A percentile compares a stretch with the other conserved stretches of the same genome.
phyloP scores from a whole-genome alignment of 2,113 vertebrate genomes.

The Ancistrus triradiatus region DNA sequence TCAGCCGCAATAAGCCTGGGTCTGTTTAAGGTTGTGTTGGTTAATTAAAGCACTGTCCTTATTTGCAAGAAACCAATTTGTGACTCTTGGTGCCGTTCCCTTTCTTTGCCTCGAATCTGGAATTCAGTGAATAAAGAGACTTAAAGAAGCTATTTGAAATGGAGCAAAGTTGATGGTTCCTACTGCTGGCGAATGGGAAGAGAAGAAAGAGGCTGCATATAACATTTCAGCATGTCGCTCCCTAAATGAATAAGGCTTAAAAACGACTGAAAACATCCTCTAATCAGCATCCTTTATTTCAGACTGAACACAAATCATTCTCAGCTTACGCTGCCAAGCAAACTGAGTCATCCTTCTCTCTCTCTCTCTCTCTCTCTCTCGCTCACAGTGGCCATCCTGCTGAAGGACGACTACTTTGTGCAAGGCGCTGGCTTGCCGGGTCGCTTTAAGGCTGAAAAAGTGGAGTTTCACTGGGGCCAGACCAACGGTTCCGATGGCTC shows the following conservation, averaged over 20 bases:
- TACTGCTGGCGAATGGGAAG: no score
- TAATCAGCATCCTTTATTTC: conserved; percentile 23
- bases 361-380: conserved; percentile 16
- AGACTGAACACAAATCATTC: no score
- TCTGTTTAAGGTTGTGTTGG: conserved; percentile 37
- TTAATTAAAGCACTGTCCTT: no score
- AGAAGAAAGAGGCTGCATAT: no score
- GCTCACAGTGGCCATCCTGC: conserved; percentile 79
- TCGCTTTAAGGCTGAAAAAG: conserved; percentile 93
- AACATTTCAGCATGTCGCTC: no score
- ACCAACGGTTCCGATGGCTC: conserved; percentile 90
- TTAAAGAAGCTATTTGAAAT: no score
- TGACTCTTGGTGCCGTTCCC: no score
- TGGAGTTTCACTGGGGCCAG: conserved; percentile 97
- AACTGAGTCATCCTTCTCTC: neutral
- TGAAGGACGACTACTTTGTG: conserved; percentile 95
- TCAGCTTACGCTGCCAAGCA: neutral
- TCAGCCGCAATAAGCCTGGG: conserved; percentile 29
- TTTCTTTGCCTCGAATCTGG: no score
- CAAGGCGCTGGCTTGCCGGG: conserved; percentile 86
- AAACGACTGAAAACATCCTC: conserved; percentile 32
- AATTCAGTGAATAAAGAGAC: no score
- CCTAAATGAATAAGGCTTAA: no score
- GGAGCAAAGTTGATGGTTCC: no score
- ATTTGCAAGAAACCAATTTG: no score